phyloP scores from a whole-genome alignment of 2,888 invertebrate genomes.

The Drosophila siamana region DNA sequence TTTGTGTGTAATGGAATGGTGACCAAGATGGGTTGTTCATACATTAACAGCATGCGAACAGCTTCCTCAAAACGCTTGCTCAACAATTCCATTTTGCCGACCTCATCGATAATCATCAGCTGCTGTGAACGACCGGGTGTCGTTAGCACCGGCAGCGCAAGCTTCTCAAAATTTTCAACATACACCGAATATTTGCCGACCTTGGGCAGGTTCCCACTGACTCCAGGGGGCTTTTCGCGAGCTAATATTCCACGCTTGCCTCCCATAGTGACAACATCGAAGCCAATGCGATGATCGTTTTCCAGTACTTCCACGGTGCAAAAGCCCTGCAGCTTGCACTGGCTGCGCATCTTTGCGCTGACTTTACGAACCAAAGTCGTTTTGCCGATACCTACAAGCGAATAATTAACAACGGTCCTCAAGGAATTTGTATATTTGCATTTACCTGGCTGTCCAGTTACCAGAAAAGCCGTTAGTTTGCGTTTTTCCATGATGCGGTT shows the following conservation, averaged over 20 bases:
- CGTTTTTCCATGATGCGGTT: conserved; percentile 6
- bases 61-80: conserved; percentile 75
- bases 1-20: conserved; percentile 72
- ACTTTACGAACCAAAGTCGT: conserved; percentile 87
- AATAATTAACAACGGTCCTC: neutral
- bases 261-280: conserved; percentile 87
- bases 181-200: conserved; percentile 89
- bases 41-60: conserved; percentile 49
- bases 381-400: conserved; percentile 88
- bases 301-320: conserved; percentile 88
- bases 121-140: conserved; percentile 32
- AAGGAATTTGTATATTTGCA: neutral
- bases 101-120: conserved; percentile 82
- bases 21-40: conserved; percentile 64
- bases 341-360: conserved; percentile 72
- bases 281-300: conserved; percentile 87
- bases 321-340: conserved; percentile 86
- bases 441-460: conserved; percentile 65
- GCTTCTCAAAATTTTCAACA: conserved; percentile 87
- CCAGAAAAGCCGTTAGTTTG: conserved; percentile 36
- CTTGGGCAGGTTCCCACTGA: conserved; percentile 64
- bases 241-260: conserved; percentile 86
- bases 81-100: conserved; percentile 84
- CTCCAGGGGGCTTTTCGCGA: conserved; percentile 36
- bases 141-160: conserved; percentile 86